Conservation (phyloP, 1,140 invertebrate species). For the Colletes latitarsis region DNA sequence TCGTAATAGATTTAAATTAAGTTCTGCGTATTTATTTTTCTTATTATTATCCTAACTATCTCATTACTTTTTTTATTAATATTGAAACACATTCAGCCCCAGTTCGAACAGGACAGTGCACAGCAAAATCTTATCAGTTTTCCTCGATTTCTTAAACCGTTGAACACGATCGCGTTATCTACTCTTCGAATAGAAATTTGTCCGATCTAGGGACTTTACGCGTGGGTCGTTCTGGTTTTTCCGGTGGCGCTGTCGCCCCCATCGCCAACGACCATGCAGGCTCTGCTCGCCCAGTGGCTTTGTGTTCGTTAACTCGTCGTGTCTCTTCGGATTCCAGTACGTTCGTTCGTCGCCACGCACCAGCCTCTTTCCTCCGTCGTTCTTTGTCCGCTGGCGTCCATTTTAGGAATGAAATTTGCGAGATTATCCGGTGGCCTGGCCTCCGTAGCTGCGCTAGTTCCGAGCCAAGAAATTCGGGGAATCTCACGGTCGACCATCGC, state of each 20-base stretch:
- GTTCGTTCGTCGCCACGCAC: slow-evolving; percentile 37
- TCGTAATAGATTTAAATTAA: no score
- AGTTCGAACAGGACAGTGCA: no score
- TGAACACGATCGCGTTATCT: no score
- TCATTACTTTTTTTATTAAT: no score
- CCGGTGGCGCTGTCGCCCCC: slow-evolving; percentile 7
- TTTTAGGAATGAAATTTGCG: slow-evolving; percentile 71
- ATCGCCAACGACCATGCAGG: not conserved
- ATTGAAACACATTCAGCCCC: no score
- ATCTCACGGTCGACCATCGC: slow-evolving; percentile 35
- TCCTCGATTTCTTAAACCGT: no score
- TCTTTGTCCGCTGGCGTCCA: slow-evolving; percentile 43
- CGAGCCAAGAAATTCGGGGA: slow-evolving; percentile 46
- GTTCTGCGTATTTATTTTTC: no score
- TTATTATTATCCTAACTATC: no score
- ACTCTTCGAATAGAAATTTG: no score
- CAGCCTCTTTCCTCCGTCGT: slow-evolving; percentile 2
- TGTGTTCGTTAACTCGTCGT: slow-evolving; percentile 5
- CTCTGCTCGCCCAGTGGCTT: not conserved
- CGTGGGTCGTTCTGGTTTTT: slow-evolving; percentile 41
- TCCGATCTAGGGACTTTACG: no score
- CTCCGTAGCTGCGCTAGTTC: slow-evolving; percentile 35
- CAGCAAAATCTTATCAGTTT: no score
- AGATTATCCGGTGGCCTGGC: slow-evolving; percentile 49
- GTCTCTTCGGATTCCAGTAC: slow-evolving; percentile 32